Evolutionary conservation across 2,888 invertebrate species (phyloP), one percentile per base, ranked within the genome.

Genomic region (Agrotis puta): DNA sequence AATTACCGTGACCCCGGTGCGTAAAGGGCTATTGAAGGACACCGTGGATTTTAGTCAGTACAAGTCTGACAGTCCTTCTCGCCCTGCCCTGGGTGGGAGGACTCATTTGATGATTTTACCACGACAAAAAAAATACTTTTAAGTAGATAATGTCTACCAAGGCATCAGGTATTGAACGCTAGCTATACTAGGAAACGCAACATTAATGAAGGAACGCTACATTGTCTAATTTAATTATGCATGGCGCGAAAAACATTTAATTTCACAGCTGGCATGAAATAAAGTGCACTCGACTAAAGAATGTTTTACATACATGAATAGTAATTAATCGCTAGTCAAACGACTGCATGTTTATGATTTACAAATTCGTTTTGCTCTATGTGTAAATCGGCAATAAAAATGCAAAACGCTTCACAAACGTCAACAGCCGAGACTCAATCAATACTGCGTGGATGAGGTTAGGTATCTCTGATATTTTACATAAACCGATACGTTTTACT

Each of bases 381-480:
- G 45, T 59, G 64, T 84, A 81, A 70, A 72, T 67, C 65, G 22
- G 54, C 47, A 78, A 81, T 78, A 75, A 85, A 77, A 70, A 83
- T 85, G 72, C 48, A 70, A 77, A 79, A 74, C 33, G 62, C 50
- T 71, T 20, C 20, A 61, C 59, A 58, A 58, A 66, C 62, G 68
- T 74, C 78, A 66, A 39, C 27, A 47, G 43, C 27, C 20, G 45
- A 39, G 39, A 56, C 57, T 64, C 66, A 59, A 85, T 75, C 70
- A 73, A 76, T 24, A 67, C n/a, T 43, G 67, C 5, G 43, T 58
- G 18, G 16, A 70, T 67, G 59, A 74, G 62, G 54, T 69, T 63
- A n/a, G n/a, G n/a, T n/a, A 66, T 58, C 56, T 56, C 39, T 47
- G 24, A 20, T 69, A 64, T 74, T 79, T 79, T 74, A 66, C 53